A percentile compares a stretch with the other conserved stretches of the same genome.
Evolutionary conservation across 2,113 vertebrate species (phyloP).

Genomic region (Phrynosoma platyrhinos): DNA sequence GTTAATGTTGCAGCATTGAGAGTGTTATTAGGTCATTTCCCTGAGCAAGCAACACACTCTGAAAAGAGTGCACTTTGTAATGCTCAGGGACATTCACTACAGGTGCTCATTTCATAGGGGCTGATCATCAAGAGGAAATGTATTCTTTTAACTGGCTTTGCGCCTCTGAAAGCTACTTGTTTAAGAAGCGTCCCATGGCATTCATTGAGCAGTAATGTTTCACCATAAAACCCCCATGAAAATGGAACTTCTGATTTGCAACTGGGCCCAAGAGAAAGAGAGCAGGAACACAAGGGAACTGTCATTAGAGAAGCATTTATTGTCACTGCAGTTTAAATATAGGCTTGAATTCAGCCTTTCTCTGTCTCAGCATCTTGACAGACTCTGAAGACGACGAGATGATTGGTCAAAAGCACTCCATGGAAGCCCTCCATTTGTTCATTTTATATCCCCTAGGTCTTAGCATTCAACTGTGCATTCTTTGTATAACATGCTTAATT

Average conservation of each 20-base stretch:
- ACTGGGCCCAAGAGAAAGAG: conserved; percentile 69
- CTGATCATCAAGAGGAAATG: conserved; percentile 68
- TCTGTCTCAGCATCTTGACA: conserved; percentile 49
- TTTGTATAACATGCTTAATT: conserved; percentile 57
- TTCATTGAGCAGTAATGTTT: conserved; percentile 73
- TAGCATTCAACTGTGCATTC: conserved; percentile 46
- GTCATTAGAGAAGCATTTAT: conserved; percentile 66
- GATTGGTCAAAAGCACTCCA: conserved; percentile 60
- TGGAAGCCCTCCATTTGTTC: conserved; percentile 49
- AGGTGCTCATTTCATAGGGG: conserved; percentile 60
- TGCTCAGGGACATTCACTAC: conserved; percentile 58
- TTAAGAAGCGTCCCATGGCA: conserved; percentile 71
- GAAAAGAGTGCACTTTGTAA: conserved; percentile 53
- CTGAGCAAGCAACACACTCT: conserved; percentile 59
- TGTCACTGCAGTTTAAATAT: conserved; percentile 68
- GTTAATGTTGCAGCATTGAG: conserved; percentile 51
- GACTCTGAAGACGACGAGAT: conserved; percentile 62
- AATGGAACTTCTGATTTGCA: conserved; percentile 72
- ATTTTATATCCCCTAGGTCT: conserved; percentile 30
- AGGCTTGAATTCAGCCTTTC: conserved; percentile 58
- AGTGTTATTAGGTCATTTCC: conserved; percentile 66
- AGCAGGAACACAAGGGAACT: conserved; percentile 68
- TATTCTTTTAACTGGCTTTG: conserved; percentile 70
- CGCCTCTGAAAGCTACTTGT: conserved; percentile 68
- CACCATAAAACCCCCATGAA: conserved; percentile 72